Conservation (phyloP, 2,888 invertebrate genomes). For the Epistrophe eligans region DNA sequence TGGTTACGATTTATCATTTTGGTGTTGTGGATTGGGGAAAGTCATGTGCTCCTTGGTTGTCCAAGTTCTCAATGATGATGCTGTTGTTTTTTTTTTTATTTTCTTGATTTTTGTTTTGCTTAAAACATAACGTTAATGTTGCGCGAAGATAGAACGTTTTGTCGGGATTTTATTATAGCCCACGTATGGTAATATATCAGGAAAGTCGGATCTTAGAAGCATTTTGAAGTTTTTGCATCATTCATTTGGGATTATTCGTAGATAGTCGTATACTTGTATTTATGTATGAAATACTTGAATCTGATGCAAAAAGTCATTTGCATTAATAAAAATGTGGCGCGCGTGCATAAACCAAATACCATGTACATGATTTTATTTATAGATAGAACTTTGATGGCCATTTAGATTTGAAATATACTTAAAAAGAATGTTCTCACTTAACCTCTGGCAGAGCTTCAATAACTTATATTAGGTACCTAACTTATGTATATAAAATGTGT, state of each 20-base stretch:
- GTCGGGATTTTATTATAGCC: constrained; percentile 57
- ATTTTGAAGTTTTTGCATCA: constrained; percentile 63
- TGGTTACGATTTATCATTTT: constrained; percentile 63
- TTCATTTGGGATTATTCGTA: constrained; percentile 58
- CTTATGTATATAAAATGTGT: too few species aligned
- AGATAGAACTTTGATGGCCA: constrained; percentile 33
- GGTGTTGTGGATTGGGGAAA: constrained; percentile 31
- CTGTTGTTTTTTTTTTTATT: constrained; percentile 7
- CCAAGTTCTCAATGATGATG: constrained; percentile 52
- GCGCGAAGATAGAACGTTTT: constrained; percentile 52
- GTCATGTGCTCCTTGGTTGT: constrained; percentile 47
- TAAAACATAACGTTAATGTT: constrained; percentile 41
- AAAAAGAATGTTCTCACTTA: constrained; percentile 16
- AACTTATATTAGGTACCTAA: neutral
- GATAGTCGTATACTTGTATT: neutral
- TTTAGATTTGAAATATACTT: constrained; percentile 14
- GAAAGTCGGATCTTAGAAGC: constrained; percentile 66
- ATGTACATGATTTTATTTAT: constrained; percentile 17
- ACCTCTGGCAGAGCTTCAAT: constrained; percentile 18
- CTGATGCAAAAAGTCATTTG: constrained; percentile 14
- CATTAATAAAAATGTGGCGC: constrained; percentile 9
- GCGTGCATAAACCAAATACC: neutral
- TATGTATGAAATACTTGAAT: neutral
- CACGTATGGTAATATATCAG: constrained; percentile 72
- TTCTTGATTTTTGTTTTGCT: neutral